Percentiles rank a stretch among this genome's conserved stretches.
Evolutionary conservation across 2,113 vertebrate species (phyloP).

Genomic region (Myiopsitta monachus): DNA sequence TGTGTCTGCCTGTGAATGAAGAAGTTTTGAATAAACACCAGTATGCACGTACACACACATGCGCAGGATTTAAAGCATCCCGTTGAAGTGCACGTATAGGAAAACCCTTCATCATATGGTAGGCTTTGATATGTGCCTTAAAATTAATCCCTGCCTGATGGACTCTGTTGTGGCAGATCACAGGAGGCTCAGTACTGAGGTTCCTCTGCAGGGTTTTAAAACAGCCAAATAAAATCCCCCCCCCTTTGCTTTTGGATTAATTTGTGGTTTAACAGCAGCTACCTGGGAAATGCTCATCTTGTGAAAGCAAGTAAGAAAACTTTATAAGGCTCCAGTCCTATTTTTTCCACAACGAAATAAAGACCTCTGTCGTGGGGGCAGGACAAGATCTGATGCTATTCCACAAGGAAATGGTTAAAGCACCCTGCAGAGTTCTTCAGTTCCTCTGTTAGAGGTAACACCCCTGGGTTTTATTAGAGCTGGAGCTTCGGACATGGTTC

Average conservation of each 20-base stretch:
- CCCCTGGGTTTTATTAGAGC: not conserved
- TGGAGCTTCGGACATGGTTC: not conserved
- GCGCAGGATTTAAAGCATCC: not conserved
- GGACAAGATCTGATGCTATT: not conserved
- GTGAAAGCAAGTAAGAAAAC: slow-evolving; percentile 3
- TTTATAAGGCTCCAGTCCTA: not conserved
- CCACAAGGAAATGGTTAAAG: not conserved
- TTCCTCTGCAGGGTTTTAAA: not conserved
- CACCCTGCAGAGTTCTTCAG: not conserved
- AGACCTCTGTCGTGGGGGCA: not conserved
- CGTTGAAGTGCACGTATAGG: not conserved
- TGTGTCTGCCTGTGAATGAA: not conserved
- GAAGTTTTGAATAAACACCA: not conserved
- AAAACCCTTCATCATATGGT: slow-evolving; percentile 24
- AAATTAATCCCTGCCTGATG: slow-evolving; percentile 47
- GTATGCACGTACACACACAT: rapidly evolving
- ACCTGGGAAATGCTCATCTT: not conserved
- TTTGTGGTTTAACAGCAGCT: not conserved
- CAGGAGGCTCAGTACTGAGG: not conserved
- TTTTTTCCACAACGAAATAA: not conserved
- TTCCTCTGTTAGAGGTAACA: not conserved
- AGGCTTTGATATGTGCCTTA: slow-evolving; percentile 48
- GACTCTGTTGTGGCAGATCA: not conserved
- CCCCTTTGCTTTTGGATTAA: not conserved
- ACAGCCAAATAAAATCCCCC: not conserved